These are phyloP conservation scores for Watsonalla binaria DNA, from an alignment of 2,888 invertebrate species.

Conservation along the genomic window DNA sequence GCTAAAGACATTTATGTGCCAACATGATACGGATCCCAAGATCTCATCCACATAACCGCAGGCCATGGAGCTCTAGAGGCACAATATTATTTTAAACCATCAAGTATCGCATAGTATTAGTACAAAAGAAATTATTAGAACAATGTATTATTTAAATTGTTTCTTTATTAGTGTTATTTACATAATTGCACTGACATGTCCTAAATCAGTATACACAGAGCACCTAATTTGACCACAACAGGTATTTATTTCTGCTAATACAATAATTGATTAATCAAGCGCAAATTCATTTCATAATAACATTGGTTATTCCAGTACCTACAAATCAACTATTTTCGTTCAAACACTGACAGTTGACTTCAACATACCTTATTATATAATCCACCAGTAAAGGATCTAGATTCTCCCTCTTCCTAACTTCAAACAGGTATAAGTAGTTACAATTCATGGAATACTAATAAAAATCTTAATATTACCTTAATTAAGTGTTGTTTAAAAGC, in stretches of 20 bases:
- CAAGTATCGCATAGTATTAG: constrained; percentile 21
- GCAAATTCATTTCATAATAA: background rate
- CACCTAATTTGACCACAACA: constrained; percentile 34
- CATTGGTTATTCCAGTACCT: background rate
- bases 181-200: constrained; percentile 54
- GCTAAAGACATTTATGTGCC: no score
- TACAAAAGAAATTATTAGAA: constrained; percentile 28
- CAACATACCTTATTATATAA: constrained; percentile 13
- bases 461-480: background rate
- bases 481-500: constrained; percentile 6
- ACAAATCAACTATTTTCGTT: constrained; percentile 2
- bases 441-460: constrained; percentile 5
- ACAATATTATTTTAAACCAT: background rate
- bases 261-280: background rate
- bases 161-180: constrained; percentile 26
- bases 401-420: background rate
- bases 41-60: no score
- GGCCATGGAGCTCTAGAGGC: no score
- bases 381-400: background rate
- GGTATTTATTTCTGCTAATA: background rate
- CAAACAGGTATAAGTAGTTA: background rate
- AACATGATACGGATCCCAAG: no score
- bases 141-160: constrained; percentile 20
- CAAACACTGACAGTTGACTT: constrained; percentile 22
- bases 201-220: constrained; percentile 45